phyloP scores from a whole-genome alignment of 2,113 vertebrate species.

The Lasiurus borealis region DNA sequence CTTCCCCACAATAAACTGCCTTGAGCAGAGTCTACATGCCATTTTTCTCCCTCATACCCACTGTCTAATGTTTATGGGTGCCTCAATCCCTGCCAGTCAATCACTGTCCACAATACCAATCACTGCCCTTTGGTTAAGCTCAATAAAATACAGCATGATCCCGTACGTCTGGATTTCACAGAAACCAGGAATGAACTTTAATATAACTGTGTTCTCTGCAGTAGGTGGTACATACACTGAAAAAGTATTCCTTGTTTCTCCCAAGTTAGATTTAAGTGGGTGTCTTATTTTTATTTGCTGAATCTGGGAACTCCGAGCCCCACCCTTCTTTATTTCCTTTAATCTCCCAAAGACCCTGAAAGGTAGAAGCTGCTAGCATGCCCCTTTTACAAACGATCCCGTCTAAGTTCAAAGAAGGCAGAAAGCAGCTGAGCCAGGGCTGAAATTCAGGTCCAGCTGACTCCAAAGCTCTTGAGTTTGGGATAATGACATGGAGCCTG shows the following conservation, averaged over 20 bases:
- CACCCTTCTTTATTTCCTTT: neutral
- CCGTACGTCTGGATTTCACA: neutral
- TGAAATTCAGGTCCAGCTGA: neutral
- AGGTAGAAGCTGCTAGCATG: neutral
- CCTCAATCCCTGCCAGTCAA: neutral
- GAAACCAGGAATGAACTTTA: neutral
- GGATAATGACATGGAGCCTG: neutral
- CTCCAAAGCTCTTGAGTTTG: neutral
- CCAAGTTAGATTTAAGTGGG: neutral
- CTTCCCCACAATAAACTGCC: neutral
- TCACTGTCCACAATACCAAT: neutral
- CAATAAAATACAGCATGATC: neutral
- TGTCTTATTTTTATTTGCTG: slow-evolving; percentile 2
- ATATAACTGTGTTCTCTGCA: neutral
- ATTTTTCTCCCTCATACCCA: neutral
- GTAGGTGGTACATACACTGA: neutral
- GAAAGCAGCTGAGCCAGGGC: neutral
- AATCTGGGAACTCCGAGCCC: neutral
- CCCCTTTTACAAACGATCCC: neutral
- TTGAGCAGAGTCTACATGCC: neutral
- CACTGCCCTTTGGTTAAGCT: neutral
- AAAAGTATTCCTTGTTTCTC: neutral
- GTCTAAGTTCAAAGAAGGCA: neutral
- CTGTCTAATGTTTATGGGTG: neutral
- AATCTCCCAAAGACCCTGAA: neutral